Conservation (phyloP, 2,888 invertebrate genomes). For the Callyntrura sp. region DNA sequence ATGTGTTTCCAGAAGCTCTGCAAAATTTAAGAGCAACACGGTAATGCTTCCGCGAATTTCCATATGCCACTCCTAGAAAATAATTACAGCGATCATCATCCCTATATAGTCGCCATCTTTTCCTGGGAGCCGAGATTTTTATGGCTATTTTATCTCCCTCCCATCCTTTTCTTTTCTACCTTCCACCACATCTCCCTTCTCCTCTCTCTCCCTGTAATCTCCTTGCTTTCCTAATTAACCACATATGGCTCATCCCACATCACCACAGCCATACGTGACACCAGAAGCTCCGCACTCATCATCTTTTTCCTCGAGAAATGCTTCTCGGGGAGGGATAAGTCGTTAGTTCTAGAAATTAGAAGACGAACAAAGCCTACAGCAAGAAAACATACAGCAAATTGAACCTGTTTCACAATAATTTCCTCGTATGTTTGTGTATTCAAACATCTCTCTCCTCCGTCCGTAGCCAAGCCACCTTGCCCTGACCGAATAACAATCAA, state of each 20-base stretch:
- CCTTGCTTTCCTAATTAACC: conserved; percentile 61
- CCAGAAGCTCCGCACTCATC: background rate
- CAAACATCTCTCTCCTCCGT: background rate
- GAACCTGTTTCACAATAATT: too few relatives aligned
- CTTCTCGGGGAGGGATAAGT: background rate
- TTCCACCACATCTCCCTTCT: background rate
- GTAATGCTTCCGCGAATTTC: background rate
- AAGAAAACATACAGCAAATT: too few relatives aligned
- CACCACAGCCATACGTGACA: background rate
- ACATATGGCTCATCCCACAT: conserved; percentile 66
- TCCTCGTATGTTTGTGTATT: background rate
- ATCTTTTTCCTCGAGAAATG: background rate
- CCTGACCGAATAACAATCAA: conserved; percentile 6
- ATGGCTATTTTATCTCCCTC: conserved; percentile 12
- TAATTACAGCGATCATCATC: background rate
- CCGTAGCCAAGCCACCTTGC: background rate
- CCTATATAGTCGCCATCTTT: background rate
- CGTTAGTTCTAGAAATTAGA: background rate
- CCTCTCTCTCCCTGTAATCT: background rate
- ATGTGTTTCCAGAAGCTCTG: background rate
- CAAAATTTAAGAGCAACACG: background rate
- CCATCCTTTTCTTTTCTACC: background rate
- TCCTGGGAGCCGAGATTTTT: conserved; percentile 42
- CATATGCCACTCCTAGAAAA: conserved; percentile 33
- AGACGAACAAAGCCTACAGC: background rate